Conservation (phyloP, 2,113 vertebrate species). For the Eudyptes chrysolophus region DNA sequence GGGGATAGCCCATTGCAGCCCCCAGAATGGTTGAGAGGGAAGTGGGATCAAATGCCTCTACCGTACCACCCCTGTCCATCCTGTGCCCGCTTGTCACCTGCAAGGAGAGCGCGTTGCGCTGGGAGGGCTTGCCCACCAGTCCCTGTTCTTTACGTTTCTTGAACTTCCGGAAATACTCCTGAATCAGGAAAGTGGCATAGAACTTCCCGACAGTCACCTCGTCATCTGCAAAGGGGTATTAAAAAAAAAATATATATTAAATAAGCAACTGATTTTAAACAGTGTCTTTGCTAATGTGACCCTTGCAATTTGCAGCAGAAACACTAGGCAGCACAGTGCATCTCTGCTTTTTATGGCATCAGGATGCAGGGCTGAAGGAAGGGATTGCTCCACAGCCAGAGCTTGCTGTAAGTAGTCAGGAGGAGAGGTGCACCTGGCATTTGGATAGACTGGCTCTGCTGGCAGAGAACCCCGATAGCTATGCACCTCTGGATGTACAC, state of each 20-base stretch:
- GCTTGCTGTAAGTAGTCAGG: not conserved
- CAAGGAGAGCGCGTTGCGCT: conserved; percentile 93
- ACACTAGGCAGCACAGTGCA: accelerated
- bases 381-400: not conserved
- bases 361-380: not conserved
- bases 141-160: conserved; percentile 99
- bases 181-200: conserved; percentile 97
- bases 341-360: not conserved
- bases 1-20: not conserved
- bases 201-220: conserved; percentile 98
- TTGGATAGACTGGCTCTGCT: not conserved
- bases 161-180: conserved; percentile 98
- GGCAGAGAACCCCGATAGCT: not conserved
- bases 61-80: not conserved
- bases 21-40: not conserved
- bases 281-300: accelerated
- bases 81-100: conserved; percentile 79
- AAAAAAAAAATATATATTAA: not conserved
- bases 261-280: not conserved
- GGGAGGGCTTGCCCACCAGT: conserved; percentile 91
- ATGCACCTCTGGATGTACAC: not conserved
- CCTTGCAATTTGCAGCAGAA: not conserved
- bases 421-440: not conserved
- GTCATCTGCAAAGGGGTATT: conserved; percentile 79
- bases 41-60: not conserved